phyloP scores from a whole-genome alignment of 2,888 invertebrate species.

The Platerodrilus igneus region DNA sequence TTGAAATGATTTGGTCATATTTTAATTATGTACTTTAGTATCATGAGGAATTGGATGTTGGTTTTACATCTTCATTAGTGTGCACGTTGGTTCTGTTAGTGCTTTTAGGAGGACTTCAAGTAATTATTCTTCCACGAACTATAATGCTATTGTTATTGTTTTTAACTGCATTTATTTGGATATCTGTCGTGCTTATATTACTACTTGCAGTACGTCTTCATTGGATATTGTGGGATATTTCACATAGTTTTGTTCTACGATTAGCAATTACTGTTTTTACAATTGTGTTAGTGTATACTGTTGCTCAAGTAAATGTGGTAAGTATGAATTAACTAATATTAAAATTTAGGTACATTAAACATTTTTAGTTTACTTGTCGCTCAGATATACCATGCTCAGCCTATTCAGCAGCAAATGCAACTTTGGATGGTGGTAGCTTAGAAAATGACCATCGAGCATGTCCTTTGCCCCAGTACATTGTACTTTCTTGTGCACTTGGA shows the following conservation, averaged over 20 bases:
- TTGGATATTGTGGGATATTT: constrained; percentile 83
- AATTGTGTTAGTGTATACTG: constrained; percentile 79
- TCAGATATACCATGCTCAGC: constrained; percentile 50
- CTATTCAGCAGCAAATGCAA: constrained; percentile 53
- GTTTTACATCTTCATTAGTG: constrained; percentile 77
- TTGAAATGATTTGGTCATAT: not conserved
- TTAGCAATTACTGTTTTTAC: constrained; percentile 85
- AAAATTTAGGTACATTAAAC: not conserved
- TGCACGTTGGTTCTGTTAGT: constrained; percentile 72
- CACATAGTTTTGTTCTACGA: constrained; percentile 75
- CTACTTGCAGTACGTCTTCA: constrained; percentile 77
- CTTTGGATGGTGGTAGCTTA: constrained; percentile 45
- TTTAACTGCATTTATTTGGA: constrained; percentile 87
- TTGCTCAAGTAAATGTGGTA: constrained; percentile 91
- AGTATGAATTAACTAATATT: too few relatives aligned
- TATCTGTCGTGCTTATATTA: constrained; percentile 79
- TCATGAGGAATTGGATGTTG: constrained; percentile 78
- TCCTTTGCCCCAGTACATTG: constrained; percentile 82
- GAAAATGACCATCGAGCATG: constrained; percentile 69
- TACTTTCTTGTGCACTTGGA: constrained; percentile 77
- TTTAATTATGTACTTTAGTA: constrained; percentile 56
- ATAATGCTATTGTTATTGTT: constrained; percentile 78
- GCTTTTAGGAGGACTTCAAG: constrained; percentile 72
- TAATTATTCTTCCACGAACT: constrained; percentile 77
- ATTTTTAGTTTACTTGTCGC: constrained; percentile 62